A percentile compares a stretch with the other conserved stretches of the same genome.
Evolutionary conservation across 2,113 vertebrate genomes (phyloP).

Genomic region (western clawed frog (Xenopus tropicalis)): UCB_Xtro_10.0 CM004448.2:44742001-44742500

Average conservation of each 20-base stretch:
- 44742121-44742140: no score
- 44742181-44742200: no score
- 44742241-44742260: background rate
- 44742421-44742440: slow-evolving; percentile 51
- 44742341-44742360: slow-evolving; percentile 39
- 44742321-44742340: slow-evolving; percentile 16
- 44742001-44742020: no score
- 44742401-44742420: slow-evolving; percentile 57
- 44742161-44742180: no score
- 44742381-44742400: slow-evolving; percentile 58
- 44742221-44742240: no score
- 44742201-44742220: no score
- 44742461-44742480: slow-evolving; percentile 24
- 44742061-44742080: no score
- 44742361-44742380: slow-evolving; percentile 33
- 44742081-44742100: no score
- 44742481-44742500: slow-evolving; percentile 35
- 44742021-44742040: no score
- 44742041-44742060: no score
- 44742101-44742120: no score
- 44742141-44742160: no score
- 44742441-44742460: slow-evolving; percentile 32
- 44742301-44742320: slow-evolving; percentile 31
- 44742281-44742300: slow-evolving; percentile 27
- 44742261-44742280: slow-evolving; percentile 18